Evolutionary conservation across 2,888 invertebrate species (phyloP).

Genomic region (Agonopterix heracliana): DNA sequence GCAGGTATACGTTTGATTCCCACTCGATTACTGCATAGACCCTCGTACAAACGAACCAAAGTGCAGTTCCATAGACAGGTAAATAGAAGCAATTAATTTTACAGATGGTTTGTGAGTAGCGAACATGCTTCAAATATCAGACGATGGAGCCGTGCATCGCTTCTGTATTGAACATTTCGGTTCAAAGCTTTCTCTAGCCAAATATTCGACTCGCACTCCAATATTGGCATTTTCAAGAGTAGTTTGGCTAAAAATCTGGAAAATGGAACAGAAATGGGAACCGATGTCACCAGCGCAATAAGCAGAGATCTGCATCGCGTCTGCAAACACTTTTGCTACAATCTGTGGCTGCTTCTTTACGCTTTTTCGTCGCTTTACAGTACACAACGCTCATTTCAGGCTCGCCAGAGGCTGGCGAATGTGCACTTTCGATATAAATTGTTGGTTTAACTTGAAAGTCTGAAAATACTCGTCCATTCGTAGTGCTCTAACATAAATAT

Average conservation of each 20-base stretch:
- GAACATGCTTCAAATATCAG: neutral
- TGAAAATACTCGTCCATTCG: no score
- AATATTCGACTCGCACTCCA: constrained; percentile 38
- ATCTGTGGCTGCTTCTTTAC: constrained; percentile 25
- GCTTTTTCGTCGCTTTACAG: constrained; percentile 32
- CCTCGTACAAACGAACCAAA: no score
- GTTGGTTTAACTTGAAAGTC: no score
- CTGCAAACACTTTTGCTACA: constrained; percentile 30
- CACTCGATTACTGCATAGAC: no score
- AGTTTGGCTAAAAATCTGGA: constrained; percentile 49
- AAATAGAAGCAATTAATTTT: no score
- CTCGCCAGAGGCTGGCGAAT: neutral
- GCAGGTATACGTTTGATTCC: no score
- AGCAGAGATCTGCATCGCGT: constrained; percentile 20
- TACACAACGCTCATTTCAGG: neutral
- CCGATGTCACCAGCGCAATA: constrained; percentile 43
- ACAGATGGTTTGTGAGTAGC: no score
- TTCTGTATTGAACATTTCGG: constrained; percentile 25
- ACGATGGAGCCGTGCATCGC: neutral
- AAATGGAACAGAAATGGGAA: constrained; percentile 51
- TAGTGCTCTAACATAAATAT: no score
- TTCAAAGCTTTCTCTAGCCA: constrained; percentile 32
- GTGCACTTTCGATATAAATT: no score
- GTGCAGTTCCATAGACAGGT: no score
- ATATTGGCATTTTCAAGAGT: constrained; percentile 43